These are phyloP conservation scores for Leucophenga montana DNA, from an alignment of 2,888 invertebrate genomes.

Conservation along the genomic window DNA sequence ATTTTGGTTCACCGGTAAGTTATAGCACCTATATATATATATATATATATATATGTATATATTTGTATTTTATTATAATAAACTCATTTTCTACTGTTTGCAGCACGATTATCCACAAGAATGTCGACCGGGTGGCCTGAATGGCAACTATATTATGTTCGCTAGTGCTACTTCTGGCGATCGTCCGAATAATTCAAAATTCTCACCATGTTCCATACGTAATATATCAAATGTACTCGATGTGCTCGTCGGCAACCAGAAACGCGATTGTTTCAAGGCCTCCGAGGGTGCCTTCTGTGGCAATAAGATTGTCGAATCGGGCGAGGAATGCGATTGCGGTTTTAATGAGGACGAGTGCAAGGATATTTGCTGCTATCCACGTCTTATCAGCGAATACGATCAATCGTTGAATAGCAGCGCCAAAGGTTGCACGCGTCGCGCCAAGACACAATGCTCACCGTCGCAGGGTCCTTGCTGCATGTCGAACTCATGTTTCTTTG, in stretches of 20 bases:
- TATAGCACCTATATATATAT: too few relatives aligned
- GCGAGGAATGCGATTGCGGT: constrained; percentile 98
- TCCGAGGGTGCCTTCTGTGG: constrained; percentile 97
- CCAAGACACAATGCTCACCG: constrained; percentile 86
- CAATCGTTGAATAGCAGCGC: constrained; percentile 81
- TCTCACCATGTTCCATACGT: constrained; percentile 93
- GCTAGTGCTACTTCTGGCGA: constrained; percentile 99
- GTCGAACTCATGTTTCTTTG: constrained; percentile 84
- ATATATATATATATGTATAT: too few relatives aligned
- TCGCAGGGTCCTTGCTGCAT: constrained; percentile 98
- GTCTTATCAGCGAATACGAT: constrained; percentile 82
- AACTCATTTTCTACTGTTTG: constrained; percentile 36
- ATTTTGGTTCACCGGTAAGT: constrained; percentile 97
- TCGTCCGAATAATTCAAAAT: constrained; percentile 97
- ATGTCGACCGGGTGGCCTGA: constrained; percentile 90
- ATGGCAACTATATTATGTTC: constrained; percentile 99
- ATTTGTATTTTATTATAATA: neutral
- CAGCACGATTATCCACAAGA: constrained; percentile 96
- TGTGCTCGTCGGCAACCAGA: constrained; percentile 91
- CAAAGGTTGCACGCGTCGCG: constrained; percentile 85
- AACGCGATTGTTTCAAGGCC: constrained; percentile 94
- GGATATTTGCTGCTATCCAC: constrained; percentile 94
- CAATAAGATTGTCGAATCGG: constrained; percentile 97
- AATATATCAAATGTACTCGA: constrained; percentile 96
- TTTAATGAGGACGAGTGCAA: constrained; percentile 94